Conservation (phyloP, 2,888 invertebrate genomes). For the Apodemia duryi region DNA sequence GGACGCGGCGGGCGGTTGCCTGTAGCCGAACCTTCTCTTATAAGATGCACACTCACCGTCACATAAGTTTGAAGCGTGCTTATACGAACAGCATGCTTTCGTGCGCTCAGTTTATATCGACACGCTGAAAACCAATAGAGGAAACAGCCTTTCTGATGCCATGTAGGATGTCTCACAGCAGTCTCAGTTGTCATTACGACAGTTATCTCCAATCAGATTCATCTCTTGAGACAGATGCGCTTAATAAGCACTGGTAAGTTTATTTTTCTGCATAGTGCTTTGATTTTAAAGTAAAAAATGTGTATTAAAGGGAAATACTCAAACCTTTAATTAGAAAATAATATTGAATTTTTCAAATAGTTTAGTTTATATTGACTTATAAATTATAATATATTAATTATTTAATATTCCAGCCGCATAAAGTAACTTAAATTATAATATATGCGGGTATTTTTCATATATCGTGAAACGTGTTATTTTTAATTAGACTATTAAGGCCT, state of each 20-base stretch:
- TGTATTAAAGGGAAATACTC: neutral
- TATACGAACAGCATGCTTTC: slow-evolving; percentile 65
- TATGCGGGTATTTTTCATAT: too few relatives aligned
- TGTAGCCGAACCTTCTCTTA: slow-evolving; percentile 72
- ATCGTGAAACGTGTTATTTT: too few relatives aligned
- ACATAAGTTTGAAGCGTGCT: slow-evolving; percentile 72
- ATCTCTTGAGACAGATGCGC: slow-evolving; percentile 72
- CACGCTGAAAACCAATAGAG: slow-evolving; percentile 43
- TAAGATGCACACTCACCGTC: slow-evolving; percentile 74
- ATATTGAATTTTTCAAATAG: neutral
- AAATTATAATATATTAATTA: too few relatives aligned
- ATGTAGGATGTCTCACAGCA: slow-evolving; percentile 79
- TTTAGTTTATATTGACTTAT: neutral
- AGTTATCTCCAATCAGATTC: slow-evolving; percentile 74
- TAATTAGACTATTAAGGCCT: too few relatives aligned
- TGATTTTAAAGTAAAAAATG: neutral
- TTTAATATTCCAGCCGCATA: too few relatives aligned
- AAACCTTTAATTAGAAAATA: neutral
- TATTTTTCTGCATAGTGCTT: neutral
- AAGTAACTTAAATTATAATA: too few relatives aligned
- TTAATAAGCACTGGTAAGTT: slow-evolving; percentile 73
- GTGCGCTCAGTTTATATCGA: slow-evolving; percentile 48
- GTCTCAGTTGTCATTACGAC: slow-evolving; percentile 73
- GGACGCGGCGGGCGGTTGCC: slow-evolving; percentile 71
- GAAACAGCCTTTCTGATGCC: slow-evolving; percentile 48